These are phyloP conservation scores for Aricia agestis DNA, from an alignment of 1,140 invertebrate species.

Conservation along the genomic window DNA sequence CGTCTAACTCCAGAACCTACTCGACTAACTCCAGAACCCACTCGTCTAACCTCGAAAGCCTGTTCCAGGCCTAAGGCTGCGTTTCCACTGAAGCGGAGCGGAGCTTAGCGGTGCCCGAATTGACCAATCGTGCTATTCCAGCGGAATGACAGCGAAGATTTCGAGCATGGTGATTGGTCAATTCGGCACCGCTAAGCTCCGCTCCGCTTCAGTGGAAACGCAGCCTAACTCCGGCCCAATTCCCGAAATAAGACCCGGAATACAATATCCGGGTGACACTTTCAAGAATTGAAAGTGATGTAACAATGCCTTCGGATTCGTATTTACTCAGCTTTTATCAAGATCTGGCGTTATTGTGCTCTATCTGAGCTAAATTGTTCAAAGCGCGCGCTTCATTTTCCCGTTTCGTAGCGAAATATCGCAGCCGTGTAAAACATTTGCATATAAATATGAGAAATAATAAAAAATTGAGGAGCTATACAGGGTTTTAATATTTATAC, in stretches of 20 bases:
- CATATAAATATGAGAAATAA: not conserved
- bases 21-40: too few species aligned
- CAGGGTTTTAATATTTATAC: too few species aligned
- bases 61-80: not conserved
- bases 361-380: constrained; percentile 5
- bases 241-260: not conserved
- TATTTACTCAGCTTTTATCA: constrained; percentile 11
- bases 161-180: too few species aligned
- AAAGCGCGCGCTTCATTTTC: not conserved
- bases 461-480: not conserved
- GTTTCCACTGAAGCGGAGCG: too few species aligned
- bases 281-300: constrained; percentile 27
- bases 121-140: too few species aligned
- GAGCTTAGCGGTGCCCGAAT: too few species aligned
- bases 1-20: not conserved
- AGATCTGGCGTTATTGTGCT: not conserved
- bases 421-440: not conserved
- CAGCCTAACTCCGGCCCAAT: not conserved
- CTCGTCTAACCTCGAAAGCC: too few species aligned
- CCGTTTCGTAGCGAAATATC: not conserved
- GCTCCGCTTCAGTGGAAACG: too few species aligned
- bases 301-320: constrained; percentile 21
- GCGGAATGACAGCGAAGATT: too few species aligned
- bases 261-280: constrained; percentile 27
- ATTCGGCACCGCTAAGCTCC: too few species aligned